Evolutionary conservation across 1,140 invertebrate genomes (phyloP).

Genomic region (Scaptomyza graminum): DNA sequence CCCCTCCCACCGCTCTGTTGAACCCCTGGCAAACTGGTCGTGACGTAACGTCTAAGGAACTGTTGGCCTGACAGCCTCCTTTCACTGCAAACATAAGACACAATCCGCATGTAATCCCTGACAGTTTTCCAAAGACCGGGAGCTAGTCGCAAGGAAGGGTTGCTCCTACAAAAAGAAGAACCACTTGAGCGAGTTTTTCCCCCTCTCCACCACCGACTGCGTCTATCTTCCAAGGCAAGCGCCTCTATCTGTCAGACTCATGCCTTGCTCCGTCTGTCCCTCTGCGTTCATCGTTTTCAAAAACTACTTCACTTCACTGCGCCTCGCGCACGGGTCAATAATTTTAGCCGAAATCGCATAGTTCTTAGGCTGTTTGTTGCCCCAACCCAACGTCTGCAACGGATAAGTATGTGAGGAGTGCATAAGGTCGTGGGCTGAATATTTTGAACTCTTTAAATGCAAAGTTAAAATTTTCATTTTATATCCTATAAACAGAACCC

Average conservation of each 20-base stretch:
- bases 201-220: not conserved
- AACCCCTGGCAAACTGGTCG: conserved; percentile 14
- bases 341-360: conserved; percentile 37
- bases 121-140: conserved; percentile 27
- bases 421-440: conserved; percentile 51
- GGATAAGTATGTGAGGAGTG: conserved; percentile 14
- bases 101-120: conserved; percentile 58
- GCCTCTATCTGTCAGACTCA: conserved; percentile 42
- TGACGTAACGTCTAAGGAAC: conserved; percentile 23
- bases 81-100: conserved; percentile 6
- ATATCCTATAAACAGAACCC: conserved; percentile 7
- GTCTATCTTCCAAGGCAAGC: conserved; percentile 18
- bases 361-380: not conserved
- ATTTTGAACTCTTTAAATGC: conserved; percentile 35
- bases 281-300: conserved; percentile 50
- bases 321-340: conserved; percentile 51
- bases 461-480: conserved; percentile 27
- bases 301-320: conserved; percentile 56
- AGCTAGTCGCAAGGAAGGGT: conserved; percentile 43
- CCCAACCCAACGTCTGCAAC: not conserved
- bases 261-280: conserved; percentile 9
- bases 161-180: conserved; percentile 19
- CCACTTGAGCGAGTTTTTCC: conserved; percentile 49
- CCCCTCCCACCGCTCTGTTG: too few species aligned
- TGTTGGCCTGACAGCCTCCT: conserved; percentile 47